Evolutionary conservation across 2,797 vertebrate genomes (phyloP).

Genomic region (Threskiornis aethiopicus): DNA sequence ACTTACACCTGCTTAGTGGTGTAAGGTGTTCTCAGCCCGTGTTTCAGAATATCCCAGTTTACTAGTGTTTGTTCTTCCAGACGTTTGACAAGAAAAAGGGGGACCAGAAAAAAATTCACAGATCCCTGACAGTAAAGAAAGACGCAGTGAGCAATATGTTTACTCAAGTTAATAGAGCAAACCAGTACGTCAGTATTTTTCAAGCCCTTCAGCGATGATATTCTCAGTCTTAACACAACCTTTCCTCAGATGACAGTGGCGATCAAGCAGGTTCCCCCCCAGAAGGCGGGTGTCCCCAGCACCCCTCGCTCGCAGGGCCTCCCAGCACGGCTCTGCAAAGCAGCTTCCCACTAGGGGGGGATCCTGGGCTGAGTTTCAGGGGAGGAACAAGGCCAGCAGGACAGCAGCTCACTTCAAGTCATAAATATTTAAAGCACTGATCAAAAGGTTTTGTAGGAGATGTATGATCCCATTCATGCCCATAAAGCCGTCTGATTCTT

Average conservation of each 20-base stretch:
- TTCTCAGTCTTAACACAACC: neutral
- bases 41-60: neutral
- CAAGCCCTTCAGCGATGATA: neutral
- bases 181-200: neutral
- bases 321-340: neutral
- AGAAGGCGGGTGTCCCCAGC: neutral
- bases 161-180: neutral
- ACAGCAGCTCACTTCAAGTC: neutral
- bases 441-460: neutral
- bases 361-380: neutral
- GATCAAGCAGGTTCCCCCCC: neutral
- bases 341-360: constrained; percentile 11
- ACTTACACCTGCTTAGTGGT: neutral
- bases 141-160: fast-evolving
- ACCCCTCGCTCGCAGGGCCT: fast-evolving
- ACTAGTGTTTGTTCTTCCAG: neutral
- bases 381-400: neutral
- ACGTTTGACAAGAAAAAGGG: neutral
- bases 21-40: neutral
- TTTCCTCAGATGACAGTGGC: neutral
- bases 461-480: neutral
- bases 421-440: neutral
- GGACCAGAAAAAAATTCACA: neutral
- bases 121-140: neutral
- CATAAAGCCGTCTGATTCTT: neutral